phyloP scores from a whole-genome alignment of 2,888 invertebrate species.

The Ommatoiulus sabulosus region DNA sequence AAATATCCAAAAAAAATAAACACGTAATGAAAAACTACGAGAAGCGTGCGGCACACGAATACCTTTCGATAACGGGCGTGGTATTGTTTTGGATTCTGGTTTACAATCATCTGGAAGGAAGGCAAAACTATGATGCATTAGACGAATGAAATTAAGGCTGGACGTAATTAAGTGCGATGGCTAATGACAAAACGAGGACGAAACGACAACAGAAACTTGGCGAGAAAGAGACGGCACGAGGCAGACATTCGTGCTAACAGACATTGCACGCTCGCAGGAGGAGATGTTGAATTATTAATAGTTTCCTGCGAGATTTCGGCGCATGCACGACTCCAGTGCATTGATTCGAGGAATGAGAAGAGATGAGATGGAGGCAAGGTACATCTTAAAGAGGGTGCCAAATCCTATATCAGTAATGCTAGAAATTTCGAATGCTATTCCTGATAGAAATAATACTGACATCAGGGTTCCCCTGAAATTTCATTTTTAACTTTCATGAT shows the following conservation, averaged over 20 bases:
- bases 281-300: background rate
- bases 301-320: background rate
- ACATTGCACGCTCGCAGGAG: background rate
- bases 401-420: background rate
- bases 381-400: background rate
- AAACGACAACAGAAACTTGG: background rate
- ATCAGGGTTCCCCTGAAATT: too few relatives aligned
- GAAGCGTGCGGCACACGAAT: constrained; percentile 1
- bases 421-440: too few relatives aligned
- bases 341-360: background rate
- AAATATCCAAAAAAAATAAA: background rate
- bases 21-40: background rate
- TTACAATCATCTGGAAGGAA: constrained; percentile 59
- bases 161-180: background rate
- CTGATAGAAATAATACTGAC: too few relatives aligned
- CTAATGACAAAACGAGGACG: background rate
- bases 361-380: background rate
- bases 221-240: background rate
- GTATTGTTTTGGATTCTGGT: constrained; percentile 59
- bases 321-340: background rate
- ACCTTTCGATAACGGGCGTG: constrained; percentile 60
- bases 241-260: background rate
- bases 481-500: too few relatives aligned
- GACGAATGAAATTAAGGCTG: constrained; percentile 28
- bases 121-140: constrained; percentile 47